These are phyloP conservation scores for Eurypyga helias DNA, from an alignment of 2,113 vertebrate genomes.

Conservation along the genomic window DNA sequence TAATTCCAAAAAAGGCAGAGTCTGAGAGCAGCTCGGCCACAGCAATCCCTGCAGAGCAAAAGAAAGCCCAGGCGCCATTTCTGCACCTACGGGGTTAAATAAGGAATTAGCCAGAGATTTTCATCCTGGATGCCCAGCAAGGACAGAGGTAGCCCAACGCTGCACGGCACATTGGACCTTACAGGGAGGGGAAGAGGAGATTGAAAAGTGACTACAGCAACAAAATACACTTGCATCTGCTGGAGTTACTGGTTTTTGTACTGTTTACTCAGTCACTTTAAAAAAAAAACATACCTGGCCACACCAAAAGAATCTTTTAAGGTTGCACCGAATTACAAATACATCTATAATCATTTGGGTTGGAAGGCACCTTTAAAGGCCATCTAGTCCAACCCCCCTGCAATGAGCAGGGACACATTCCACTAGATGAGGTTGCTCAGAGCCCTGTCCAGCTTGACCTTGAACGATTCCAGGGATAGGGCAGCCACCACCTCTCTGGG, in stretches of 20 bases:
- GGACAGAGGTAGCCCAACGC: background rate
- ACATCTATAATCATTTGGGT: too few species aligned
- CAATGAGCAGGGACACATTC: too few species aligned
- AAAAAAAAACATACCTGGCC: background rate
- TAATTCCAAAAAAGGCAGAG: constrained; percentile 15
- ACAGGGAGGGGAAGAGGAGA: background rate
- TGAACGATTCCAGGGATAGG: too few species aligned
- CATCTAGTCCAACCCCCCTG: too few species aligned
- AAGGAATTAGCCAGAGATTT: background rate
- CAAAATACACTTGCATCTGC: background rate
- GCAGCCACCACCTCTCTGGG: too few species aligned
- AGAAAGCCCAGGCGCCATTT: background rate
- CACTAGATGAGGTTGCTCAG: too few species aligned
- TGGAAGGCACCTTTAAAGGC: too few species aligned
- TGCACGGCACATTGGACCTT: accelerated
- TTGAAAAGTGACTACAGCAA: background rate
- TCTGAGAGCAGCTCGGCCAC: background rate
- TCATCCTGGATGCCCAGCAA: accelerated
- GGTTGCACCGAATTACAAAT: background rate
- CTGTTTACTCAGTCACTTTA: background rate
- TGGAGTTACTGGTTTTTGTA: background rate
- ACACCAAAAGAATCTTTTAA: background rate
- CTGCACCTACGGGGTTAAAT: constrained; percentile 8
- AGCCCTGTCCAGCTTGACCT: too few species aligned
- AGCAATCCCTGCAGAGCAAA: background rate